phyloP scores from a whole-genome alignment of 2,888 invertebrate genomes.

The Noctuana brunneofusca region DNA sequence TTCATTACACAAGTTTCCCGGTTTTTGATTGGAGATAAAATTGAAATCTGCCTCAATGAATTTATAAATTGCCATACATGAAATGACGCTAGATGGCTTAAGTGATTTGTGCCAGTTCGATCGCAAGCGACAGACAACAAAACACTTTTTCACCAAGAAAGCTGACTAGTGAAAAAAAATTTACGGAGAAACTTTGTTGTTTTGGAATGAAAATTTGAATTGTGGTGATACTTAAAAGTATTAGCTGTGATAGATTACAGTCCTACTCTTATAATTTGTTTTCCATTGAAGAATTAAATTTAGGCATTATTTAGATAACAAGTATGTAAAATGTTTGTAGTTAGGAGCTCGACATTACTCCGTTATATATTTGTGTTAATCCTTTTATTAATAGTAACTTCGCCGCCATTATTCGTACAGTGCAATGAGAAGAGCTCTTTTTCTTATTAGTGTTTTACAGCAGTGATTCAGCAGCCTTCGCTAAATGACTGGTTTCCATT shows the following conservation, averaged over 20 bases:
- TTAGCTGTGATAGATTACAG: too few species aligned
- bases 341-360: too few species aligned
- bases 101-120: not conserved
- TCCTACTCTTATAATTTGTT: too few species aligned
- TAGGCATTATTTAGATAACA: too few species aligned
- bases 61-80: slow-evolving; percentile 4
- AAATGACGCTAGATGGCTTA: not conserved
- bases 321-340: too few species aligned
- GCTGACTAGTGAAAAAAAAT: too few species aligned
- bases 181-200: too few species aligned
- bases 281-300: too few species aligned
- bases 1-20: slow-evolving; percentile 13
- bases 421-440: not conserved
- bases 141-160: too few species aligned
- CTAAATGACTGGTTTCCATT: slow-evolving; percentile 6
- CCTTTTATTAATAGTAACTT: not conserved
- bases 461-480: not conserved
- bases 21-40: slow-evolving; percentile 15
- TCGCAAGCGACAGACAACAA: not conserved
- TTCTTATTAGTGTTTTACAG: not conserved
- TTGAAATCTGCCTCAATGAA: slow-evolving; percentile 14
- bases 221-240: too few species aligned
- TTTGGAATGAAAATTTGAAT: too few species aligned
- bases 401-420: not conserved
- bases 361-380: too few species aligned